Evolutionary conservation across 2,888 invertebrate species (phyloP).

Genomic region (Psococerastis gibbosa): DNA sequence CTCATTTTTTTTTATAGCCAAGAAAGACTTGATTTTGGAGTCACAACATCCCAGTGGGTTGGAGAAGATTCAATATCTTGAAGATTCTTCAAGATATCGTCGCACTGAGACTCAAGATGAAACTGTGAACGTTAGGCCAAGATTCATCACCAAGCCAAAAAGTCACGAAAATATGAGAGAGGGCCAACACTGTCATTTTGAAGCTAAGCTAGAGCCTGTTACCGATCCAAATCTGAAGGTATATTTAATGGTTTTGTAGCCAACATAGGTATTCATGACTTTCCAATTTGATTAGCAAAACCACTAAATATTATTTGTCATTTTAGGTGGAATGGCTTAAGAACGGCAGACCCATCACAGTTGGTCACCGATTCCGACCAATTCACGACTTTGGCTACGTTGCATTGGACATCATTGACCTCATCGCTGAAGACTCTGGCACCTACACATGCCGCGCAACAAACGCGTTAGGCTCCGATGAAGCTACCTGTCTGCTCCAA

Average conservation of each 20-base stretch:
- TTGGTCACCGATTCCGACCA: slow-evolving; percentile 87
- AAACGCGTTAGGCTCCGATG: slow-evolving; percentile 76
- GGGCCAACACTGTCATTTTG: slow-evolving; percentile 89
- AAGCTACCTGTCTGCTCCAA: slow-evolving; percentile 51
- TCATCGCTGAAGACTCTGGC: slow-evolving; percentile 90
- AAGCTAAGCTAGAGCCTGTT: slow-evolving; percentile 91
- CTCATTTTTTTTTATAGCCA: slow-evolving; percentile 32
- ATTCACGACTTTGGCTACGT: slow-evolving; percentile 98
- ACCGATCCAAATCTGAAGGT: slow-evolving; percentile 87
- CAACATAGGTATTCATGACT: no score
- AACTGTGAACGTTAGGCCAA: slow-evolving; percentile 61
- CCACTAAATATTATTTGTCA: no score
- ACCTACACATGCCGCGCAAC: slow-evolving; percentile 86
- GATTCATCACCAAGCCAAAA: slow-evolving; percentile 73
- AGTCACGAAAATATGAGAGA: slow-evolving; percentile 69
- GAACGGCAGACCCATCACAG: slow-evolving; percentile 81
- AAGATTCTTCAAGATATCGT: slow-evolving; percentile 70
- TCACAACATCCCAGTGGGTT: slow-evolving; percentile 80
- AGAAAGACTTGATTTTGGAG: slow-evolving; percentile 71
- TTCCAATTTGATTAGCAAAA: no score
- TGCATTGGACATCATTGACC: slow-evolving; percentile 86
- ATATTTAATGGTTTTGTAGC: no score
- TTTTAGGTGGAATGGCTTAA: slow-evolving; percentile 83
- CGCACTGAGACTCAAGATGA: slow-evolving; percentile 66
- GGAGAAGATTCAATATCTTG: slow-evolving; percentile 79